A percentile compares a stretch with the other conserved stretches of the same genome.
These are phyloP conservation scores for Enteromius viviparus DNA, from an alignment of 2,797 vertebrate species.

Conservation along the genomic window DNA sequence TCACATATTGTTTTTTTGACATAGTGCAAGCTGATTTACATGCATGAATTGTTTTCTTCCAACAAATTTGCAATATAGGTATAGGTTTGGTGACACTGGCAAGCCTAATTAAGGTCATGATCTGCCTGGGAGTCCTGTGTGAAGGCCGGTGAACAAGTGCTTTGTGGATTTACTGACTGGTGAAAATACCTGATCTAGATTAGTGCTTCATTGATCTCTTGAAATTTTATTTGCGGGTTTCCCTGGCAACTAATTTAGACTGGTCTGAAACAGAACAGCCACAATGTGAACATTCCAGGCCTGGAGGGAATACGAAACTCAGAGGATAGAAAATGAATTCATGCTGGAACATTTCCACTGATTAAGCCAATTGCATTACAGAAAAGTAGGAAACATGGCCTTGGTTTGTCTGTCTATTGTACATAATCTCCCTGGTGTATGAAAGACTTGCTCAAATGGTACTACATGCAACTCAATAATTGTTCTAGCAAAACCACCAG, in stretches of 20 bases:
- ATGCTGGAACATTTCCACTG: slow-evolving; percentile 61
- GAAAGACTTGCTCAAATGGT: slow-evolving; percentile 26
- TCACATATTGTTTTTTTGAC: neutral
- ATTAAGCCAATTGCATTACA: slow-evolving; percentile 63
- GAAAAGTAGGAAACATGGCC: slow-evolving; percentile 48
- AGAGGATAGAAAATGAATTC: slow-evolving; percentile 63
- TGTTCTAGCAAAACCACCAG: neutral
- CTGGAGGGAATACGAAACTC: slow-evolving; percentile 68
- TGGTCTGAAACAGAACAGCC: slow-evolving; percentile 66
- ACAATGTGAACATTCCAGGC: slow-evolving; percentile 73
- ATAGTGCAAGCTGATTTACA: neutral
- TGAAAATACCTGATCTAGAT: slow-evolving; percentile 71
- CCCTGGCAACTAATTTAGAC: slow-evolving; percentile 74
- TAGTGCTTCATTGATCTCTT: slow-evolving; percentile 64
- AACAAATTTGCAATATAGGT: neutral
- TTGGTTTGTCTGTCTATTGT: slow-evolving; percentile 43
- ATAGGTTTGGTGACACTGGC: slow-evolving; percentile 4
- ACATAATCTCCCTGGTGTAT: slow-evolving; percentile 42
- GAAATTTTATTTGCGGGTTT: slow-evolving; percentile 76
- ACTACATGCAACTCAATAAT: slow-evolving; percentile 13
- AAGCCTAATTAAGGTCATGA: neutral
- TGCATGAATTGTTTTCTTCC: neutral
- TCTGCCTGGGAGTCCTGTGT: slow-evolving; percentile 51
- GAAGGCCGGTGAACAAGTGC: slow-evolving; percentile 53
- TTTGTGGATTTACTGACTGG: slow-evolving; percentile 63